A percentile compares a stretch with the other conserved stretches of the same genome.
Conservation (phyloP, 2,113 vertebrate species). For the Dipodomys spectabilis region DNA sequence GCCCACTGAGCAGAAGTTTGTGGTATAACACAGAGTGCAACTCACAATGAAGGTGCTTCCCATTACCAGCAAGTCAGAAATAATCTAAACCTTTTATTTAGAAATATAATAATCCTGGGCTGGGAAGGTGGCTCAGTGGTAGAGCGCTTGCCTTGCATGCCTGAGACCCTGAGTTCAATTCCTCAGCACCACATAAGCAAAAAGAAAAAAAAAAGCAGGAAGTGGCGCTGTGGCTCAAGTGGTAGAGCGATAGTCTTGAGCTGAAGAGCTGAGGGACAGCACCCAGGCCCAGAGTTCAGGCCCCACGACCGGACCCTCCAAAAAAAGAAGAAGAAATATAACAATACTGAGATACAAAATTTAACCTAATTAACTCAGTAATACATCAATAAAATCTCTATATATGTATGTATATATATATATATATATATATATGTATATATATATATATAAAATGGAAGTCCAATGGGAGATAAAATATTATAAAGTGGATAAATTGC, state of each 20-base stretch:
- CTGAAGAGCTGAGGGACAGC: too few relatives aligned
- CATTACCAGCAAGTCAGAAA: constrained; percentile 60
- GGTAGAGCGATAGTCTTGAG: too few relatives aligned
- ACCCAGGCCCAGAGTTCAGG: too few relatives aligned
- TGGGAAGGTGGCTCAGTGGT: too few relatives aligned
- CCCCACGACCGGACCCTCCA: too few relatives aligned
- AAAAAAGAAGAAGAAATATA: not conserved
- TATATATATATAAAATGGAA: not conserved
- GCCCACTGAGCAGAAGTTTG: too few relatives aligned
- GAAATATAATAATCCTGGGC: too few relatives aligned
- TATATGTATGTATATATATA: not conserved
- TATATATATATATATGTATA: not conserved
- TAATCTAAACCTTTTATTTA: constrained; percentile 45
- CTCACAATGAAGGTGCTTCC: not conserved
- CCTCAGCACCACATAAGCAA: too few relatives aligned
- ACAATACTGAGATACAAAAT: not conserved
- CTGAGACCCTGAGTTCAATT: too few relatives aligned
- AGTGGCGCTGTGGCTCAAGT: too few relatives aligned
- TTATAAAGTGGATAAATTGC: not conserved
- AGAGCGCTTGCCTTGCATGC: too few relatives aligned
- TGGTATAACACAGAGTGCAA: constrained; percentile 26
- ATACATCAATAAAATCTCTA: constrained; percentile 56
- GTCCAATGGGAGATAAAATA: not conserved
- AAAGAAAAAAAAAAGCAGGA: too few relatives aligned
- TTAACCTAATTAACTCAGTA: constrained; percentile 66